Evolutionary conservation across 2,888 invertebrate species (phyloP).

Genomic region (Diadromus collaris): DNA sequence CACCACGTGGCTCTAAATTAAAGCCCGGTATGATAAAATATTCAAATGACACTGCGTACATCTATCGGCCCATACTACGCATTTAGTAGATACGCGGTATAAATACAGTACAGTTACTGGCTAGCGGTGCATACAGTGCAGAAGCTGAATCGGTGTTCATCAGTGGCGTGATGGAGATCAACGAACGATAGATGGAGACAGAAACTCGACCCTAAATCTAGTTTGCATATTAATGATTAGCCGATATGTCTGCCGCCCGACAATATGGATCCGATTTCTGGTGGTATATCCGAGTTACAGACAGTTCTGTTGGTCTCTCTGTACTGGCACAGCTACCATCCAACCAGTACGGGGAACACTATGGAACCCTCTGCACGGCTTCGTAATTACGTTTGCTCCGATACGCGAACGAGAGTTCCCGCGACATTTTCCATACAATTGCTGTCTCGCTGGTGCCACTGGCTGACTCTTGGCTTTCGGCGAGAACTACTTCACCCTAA

Average conservation of each 20-base stretch:
- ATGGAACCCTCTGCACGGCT: conserved; percentile 43
- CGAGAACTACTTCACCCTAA: neutral
- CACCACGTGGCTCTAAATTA: neutral
- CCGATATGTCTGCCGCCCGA: conserved; percentile 63
- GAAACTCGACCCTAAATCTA: conserved; percentile 62
- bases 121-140: conserved; percentile 10
- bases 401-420: conserved; percentile 40
- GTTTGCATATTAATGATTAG: conserved; percentile 67
- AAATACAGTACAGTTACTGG: conserved; percentile 25
- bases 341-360: conserved; percentile 43
- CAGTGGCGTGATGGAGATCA: conserved; percentile 46
- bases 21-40: conserved; percentile 6
- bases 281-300: conserved; percentile 39
- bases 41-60: conserved; percentile 10
- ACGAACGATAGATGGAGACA: conserved; percentile 51
- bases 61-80: neutral
- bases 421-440: conserved; percentile 25
- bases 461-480: neutral
- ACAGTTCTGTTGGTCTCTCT: conserved; percentile 1
- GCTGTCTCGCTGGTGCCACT: neutral
- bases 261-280: conserved; percentile 61
- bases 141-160: conserved; percentile 55
- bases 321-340: conserved; percentile 33
- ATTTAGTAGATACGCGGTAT: conserved; percentile 21
- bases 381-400: conserved; percentile 60